These are phyloP conservation scores for Ostrea edulis DNA, from an alignment of 1,140 invertebrate genomes.

Conservation along the genomic window DNA sequence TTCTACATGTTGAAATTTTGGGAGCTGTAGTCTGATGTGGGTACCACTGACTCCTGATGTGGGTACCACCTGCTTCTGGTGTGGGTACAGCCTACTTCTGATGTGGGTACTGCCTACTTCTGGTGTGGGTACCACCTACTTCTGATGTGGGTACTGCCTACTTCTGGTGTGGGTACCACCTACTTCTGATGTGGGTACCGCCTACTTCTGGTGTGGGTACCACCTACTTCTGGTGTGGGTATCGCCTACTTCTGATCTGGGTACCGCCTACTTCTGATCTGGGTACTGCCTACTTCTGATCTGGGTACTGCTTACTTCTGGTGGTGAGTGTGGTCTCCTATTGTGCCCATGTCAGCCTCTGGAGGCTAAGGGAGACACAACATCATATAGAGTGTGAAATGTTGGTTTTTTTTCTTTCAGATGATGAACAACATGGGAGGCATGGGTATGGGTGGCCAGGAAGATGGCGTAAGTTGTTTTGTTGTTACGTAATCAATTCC, in stretches of 20 bases:
- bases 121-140: too few relatives aligned
- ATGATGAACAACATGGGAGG: constrained; percentile 35
- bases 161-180: too few relatives aligned
- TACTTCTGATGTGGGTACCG: too few relatives aligned
- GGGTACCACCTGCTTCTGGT: neutral
- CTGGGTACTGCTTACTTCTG: too few relatives aligned
- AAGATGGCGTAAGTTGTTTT: neutral
- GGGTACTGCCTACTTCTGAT: neutral
- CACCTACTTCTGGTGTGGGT: neutral
- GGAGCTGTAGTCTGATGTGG: neutral
- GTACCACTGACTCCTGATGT: too few relatives aligned
- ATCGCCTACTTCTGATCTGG: too few relatives aligned
- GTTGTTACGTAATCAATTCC: too few relatives aligned
- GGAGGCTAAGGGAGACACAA: neutral
- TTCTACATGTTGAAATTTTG: neutral
- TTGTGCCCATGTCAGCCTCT: neutral
- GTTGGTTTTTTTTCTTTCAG: neutral
- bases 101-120: neutral
- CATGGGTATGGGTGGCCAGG: constrained; percentile 5
- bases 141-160: neutral
- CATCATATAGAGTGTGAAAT: neutral
- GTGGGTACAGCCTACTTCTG: too few relatives aligned
- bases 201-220: too few relatives aligned
- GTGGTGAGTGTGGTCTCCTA: neutral
- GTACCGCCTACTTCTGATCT: neutral